A percentile compares a stretch with the other conserved stretches of the same genome.
Conservation (phyloP, 35 echinoderm and acorn worm species). For the Hemicentrotus pulcherrimus region DNA sequence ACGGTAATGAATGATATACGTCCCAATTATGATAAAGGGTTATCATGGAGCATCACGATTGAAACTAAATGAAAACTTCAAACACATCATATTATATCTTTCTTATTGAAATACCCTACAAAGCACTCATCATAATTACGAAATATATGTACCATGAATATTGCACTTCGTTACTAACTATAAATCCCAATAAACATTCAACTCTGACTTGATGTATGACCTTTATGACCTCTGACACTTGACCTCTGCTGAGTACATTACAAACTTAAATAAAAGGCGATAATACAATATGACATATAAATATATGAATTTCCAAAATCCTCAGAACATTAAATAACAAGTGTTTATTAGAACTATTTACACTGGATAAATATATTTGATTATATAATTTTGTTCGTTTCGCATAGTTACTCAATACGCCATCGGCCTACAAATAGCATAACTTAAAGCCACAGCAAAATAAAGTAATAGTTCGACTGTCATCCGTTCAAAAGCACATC, state of each 20-base stretch:
- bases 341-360: background rate
- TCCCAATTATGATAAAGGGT: background rate
- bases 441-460: background rate
- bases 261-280: background rate
- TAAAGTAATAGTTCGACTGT: background rate
- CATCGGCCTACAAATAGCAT: background rate
- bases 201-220: background rate
- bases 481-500: background rate
- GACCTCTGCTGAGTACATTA: background rate
- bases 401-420: background rate
- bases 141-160: background rate
- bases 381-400: background rate
- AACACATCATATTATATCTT: background rate
- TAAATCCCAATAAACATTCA: background rate
- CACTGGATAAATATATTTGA: background rate
- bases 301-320: background rate
- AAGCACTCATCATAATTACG: background rate
- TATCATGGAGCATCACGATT: background rate
- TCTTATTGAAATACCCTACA: background rate
- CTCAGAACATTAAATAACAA: background rate
- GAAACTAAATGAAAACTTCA: background rate
- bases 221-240: background rate
- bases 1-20: background rate
- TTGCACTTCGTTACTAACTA: background rate
- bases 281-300: conserved; percentile 7